Evolutionary conservation across 2,888 invertebrate species (phyloP).

Genomic region (Cerastoderma edule): DNA sequence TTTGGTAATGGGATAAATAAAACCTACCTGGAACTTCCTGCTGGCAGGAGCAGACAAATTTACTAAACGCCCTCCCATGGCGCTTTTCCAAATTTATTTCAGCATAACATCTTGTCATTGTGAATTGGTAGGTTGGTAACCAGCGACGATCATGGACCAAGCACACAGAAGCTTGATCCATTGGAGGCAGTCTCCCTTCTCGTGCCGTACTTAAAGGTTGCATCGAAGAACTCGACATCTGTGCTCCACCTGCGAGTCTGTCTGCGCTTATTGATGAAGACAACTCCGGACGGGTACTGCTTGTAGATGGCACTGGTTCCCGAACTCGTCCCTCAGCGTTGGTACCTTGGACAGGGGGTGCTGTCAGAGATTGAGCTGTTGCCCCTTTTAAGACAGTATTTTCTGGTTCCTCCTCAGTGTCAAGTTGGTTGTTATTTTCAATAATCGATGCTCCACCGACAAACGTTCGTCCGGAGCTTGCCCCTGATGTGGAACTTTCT

Average conservation of each 20-base stretch:
- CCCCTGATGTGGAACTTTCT: too few relatives aligned
- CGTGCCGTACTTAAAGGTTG: background rate
- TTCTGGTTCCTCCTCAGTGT: slow-evolving; percentile 16
- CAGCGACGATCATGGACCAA: slow-evolving; percentile 54
- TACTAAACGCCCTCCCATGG: slow-evolving; percentile 40
- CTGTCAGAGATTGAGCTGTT: background rate
- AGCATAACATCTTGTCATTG: slow-evolving; percentile 42
- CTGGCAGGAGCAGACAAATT: slow-evolving; percentile 42
- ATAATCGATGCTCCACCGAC: too few relatives aligned
- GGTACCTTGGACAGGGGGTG: background rate
- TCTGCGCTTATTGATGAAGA: background rate
- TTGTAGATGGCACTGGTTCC: slow-evolving; percentile 9
- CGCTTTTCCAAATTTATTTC: slow-evolving; percentile 31
- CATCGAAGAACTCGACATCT: too few relatives aligned
- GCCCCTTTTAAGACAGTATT: slow-evolving; percentile 10
- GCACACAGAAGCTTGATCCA: slow-evolving; percentile 32
- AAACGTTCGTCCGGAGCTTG: too few relatives aligned
- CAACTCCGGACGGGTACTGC: background rate
- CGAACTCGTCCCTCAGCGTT: background rate
- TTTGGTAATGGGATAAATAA: too few relatives aligned
- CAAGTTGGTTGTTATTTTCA: too few relatives aligned
- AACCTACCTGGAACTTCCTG: slow-evolving; percentile 35
- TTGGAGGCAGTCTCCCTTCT: background rate
- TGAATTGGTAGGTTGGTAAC: slow-evolving; percentile 58
- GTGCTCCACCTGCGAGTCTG: background rate